These are phyloP conservation scores for Drosophila antonietae DNA, from an alignment of 2,888 invertebrate genomes.

Conservation along the genomic window DNA sequence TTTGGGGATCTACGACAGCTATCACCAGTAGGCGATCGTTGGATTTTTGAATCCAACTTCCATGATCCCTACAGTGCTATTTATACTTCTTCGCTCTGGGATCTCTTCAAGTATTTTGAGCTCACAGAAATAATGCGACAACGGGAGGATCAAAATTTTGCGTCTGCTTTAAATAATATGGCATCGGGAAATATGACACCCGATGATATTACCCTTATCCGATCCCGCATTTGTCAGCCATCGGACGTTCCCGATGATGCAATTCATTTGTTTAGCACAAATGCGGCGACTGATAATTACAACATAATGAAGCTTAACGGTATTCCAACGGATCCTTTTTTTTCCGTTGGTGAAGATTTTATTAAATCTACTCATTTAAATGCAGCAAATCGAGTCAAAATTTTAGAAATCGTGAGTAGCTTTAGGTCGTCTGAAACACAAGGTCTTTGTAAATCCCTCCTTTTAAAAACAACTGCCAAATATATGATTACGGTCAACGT, in stretches of 20 bases:
- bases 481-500: background rate
- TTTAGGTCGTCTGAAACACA: background rate
- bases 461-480: background rate
- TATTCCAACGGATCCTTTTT: background rate
- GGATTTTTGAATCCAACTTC: background rate
- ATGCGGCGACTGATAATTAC: too few species aligned
- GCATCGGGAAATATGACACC: background rate
- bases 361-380: background rate
- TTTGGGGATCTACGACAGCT: background rate
- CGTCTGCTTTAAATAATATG: background rate
- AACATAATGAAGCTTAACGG: too few species aligned
- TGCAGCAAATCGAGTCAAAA: background rate
- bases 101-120: background rate
- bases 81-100: background rate
- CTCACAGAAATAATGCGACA: conserved; percentile 1
- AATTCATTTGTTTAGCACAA: too few species aligned
- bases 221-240: too few species aligned
- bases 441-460: background rate
- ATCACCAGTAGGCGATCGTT: background rate
- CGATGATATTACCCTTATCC: too few species aligned
- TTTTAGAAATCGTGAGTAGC: too few species aligned
- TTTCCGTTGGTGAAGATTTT: background rate
- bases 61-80: background rate
- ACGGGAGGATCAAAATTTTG: background rate
- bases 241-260: too few species aligned